These are phyloP conservation scores for Hemicordylus capensis DNA, from an alignment of 2,113 vertebrate species.

Conservation along the genomic window DNA sequence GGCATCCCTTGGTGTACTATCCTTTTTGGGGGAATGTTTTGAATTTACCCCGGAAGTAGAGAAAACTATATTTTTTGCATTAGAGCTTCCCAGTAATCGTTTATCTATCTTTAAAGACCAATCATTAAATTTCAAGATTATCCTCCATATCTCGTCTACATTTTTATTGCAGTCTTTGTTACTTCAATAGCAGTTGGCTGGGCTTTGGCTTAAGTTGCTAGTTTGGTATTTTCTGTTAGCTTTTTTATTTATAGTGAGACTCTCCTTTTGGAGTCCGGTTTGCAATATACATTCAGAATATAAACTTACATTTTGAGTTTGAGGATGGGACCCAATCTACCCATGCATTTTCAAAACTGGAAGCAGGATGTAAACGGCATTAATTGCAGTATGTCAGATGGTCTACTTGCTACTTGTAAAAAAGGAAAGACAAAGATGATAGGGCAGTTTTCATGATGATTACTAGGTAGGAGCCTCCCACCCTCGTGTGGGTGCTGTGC, in stretches of 20 bases:
- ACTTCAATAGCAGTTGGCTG: not conserved
- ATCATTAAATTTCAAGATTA: not conserved
- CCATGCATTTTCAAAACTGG: not conserved
- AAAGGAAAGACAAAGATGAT: not conserved
- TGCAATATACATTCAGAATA: not conserved
- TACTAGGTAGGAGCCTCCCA: too few relatives aligned
- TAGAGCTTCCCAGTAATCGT: not conserved
- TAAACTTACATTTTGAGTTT: not conserved
- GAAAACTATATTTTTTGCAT: not conserved
- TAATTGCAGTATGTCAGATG: not conserved
- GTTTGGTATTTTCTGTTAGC: not conserved
- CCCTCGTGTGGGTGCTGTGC: too few relatives aligned
- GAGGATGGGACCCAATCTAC: not conserved
- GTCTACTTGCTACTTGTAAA: not conserved
- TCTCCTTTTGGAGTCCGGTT: not conserved
- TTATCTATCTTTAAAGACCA: not conserved
- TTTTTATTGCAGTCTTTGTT: not conserved
- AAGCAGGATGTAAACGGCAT: not conserved
- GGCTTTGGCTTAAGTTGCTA: not conserved
- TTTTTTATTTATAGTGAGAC: not conserved
- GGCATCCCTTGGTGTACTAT: too few relatives aligned
- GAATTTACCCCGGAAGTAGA: not conserved
- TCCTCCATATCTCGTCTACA: not conserved
- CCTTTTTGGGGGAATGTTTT: not conserved
- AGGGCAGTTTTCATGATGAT: too few relatives aligned